These are phyloP conservation scores for Sepioteuthis lessoniana DNA, from an alignment of 2,888 invertebrate species.

Conservation along the genomic window DNA sequence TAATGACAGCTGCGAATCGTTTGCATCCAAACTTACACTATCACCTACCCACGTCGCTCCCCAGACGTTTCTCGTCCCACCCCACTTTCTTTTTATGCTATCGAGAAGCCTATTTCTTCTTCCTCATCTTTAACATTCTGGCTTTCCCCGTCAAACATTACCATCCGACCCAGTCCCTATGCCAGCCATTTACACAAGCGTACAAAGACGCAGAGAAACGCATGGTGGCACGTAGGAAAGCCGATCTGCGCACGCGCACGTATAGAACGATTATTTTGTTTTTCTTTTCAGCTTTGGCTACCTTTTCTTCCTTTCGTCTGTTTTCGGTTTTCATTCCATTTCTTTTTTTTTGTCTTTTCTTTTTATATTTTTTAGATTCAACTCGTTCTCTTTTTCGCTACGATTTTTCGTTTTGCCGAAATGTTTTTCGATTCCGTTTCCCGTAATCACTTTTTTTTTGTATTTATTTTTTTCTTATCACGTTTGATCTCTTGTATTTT, in stretches of 20 bases:
- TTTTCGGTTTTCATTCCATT: neutral
- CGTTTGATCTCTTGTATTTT: too few species aligned
- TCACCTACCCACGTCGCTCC: neutral
- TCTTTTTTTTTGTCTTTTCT: neutral
- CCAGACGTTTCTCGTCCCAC: neutral
- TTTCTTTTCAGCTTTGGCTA: neutral
- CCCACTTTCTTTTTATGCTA: neutral
- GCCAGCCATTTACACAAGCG: neutral
- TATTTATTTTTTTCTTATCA: neutral
- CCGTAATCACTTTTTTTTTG: neutral
- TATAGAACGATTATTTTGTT: neutral
- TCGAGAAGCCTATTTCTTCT: neutral
- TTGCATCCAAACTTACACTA: neutral
- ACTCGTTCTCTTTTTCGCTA: neutral
- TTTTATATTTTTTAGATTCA: neutral
- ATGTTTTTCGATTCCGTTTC: neutral
- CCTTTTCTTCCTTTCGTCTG: neutral
- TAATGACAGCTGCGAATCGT: slow-evolving; percentile 33
- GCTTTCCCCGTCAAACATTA: neutral
- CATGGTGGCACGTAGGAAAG: neutral
- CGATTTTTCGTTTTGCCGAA: neutral
- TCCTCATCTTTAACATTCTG: neutral
- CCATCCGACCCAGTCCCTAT: neutral
- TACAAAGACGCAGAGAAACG: neutral
- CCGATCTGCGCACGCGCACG: neutral